Percentiles rank a stretch among this genome's conserved stretches.
Conservation (phyloP, 2,888 invertebrate genomes). For the Hydrotaea cyrtoneurina region DNA sequence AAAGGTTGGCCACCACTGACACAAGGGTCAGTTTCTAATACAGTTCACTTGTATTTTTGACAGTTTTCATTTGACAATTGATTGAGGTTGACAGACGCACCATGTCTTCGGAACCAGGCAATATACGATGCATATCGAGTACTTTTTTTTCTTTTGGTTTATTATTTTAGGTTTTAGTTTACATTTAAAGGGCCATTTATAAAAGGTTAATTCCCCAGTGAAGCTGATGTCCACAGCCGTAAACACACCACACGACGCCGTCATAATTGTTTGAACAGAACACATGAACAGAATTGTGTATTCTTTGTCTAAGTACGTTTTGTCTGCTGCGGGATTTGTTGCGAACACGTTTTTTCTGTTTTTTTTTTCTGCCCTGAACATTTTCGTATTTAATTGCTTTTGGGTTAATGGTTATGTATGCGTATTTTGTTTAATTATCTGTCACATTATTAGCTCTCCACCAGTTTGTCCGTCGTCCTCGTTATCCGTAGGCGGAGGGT, state of each 20-base stretch:
- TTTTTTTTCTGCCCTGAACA: not conserved
- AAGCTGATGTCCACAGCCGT: not conserved
- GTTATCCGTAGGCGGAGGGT: not conserved
- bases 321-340: conserved; percentile 1
- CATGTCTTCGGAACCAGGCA: conserved; percentile 1
- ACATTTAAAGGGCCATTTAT: conserved; percentile 33
- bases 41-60: conserved; percentile 66
- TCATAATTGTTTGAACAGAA: not conserved
- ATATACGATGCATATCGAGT: not conserved
- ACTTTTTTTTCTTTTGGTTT: conserved; percentile 24
- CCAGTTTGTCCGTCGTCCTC: not conserved
- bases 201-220: conserved; percentile 30
- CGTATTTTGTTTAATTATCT: conserved; percentile 41
- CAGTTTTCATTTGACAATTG: conserved; percentile 69
- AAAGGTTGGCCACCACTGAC: conserved; percentile 6
- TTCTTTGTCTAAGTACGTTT: not conserved
- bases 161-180: conserved; percentile 27
- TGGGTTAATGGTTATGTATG: conserved; percentile 35
- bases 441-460: conserved; percentile 40
- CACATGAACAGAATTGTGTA: not conserved
- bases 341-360: not conserved
- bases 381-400: conserved; percentile 38
- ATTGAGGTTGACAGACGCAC: conserved; percentile 68
- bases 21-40: conserved; percentile 8
- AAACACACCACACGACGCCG: not conserved